phyloP scores from a whole-genome alignment of 1,140 invertebrate species.

The Bursaphelenchus mucronatus region DNA sequence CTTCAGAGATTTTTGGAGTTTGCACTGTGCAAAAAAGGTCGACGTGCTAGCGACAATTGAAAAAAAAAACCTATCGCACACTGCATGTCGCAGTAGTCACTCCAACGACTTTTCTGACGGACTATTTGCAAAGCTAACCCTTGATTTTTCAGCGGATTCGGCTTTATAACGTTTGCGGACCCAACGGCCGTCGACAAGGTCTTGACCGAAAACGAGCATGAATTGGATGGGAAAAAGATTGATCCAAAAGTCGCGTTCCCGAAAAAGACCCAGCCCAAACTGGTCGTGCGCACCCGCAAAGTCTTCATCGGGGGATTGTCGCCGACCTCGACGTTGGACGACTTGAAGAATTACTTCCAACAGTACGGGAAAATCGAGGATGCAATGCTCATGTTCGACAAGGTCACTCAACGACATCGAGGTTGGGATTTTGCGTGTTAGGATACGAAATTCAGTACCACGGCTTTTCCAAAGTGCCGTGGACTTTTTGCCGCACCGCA shows the following conservation, averaged over 20 bases:
- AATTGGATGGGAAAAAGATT: constrained; percentile 69
- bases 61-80: too few species aligned
- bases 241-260: constrained; percentile 99
- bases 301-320: constrained; percentile 99
- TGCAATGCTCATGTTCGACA: constrained; percentile 99
- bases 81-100: too few species aligned
- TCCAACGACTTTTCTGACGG: too few species aligned
- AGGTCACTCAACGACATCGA: constrained; percentile 99
- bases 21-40: too few species aligned
- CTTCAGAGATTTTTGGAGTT: too few species aligned
- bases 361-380: constrained; percentile 88
- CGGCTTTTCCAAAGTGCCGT: too few species aligned
- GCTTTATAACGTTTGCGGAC: constrained; percentile 59
- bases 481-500: too few species aligned
- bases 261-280: constrained; percentile 95
- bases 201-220: constrained; percentile 47
- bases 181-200: constrained; percentile 50
- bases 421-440: constrained; percentile 71
- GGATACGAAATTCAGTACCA: background rate
- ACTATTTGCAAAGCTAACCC: background rate
- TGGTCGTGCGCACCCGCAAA: constrained; percentile 99
- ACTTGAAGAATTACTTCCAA: constrained; percentile 99
- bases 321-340: constrained; percentile 95
- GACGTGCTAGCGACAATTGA: too few species aligned
- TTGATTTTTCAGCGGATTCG: constrained; percentile 53